Evolutionary conservation across 2,797 vertebrate species (phyloP).

Genomic region (Phoxinus dragarum): DNA sequence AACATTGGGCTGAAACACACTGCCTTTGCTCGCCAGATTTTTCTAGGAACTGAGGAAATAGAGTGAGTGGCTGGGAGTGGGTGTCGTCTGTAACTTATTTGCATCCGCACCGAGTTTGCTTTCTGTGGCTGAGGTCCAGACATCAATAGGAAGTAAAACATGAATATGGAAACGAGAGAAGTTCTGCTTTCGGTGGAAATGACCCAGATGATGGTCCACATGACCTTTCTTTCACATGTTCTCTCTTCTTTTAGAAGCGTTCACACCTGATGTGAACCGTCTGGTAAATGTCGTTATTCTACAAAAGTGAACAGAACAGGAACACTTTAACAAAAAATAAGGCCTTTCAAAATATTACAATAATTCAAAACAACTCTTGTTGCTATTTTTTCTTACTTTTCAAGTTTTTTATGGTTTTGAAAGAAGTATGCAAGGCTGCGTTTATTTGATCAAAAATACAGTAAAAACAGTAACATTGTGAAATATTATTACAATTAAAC

Average conservation of each 20-base stretch:
- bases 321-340: background rate
- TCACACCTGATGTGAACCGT: background rate
- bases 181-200: constrained; percentile 13
- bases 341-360: background rate
- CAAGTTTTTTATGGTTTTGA: background rate
- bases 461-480: background rate
- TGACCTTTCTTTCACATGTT: constrained; percentile 14
- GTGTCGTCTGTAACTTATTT: constrained; percentile 36
- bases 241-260: constrained; percentile 4
- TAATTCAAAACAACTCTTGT: background rate
- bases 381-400: background rate
- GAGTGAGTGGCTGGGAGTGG: constrained; percentile 30
- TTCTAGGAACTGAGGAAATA: constrained; percentile 18
- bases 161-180: constrained; percentile 37
- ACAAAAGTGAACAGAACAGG: background rate
- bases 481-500: background rate
- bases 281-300: background rate
- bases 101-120: constrained; percentile 31
- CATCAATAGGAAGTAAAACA: constrained; percentile 39
- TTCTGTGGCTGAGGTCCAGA: constrained; percentile 37
- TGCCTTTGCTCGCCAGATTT: constrained; percentile 19
- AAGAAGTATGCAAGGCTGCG: background rate
- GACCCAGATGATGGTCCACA: constrained; percentile 6
- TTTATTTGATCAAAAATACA: background rate
- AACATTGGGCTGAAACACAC: constrained; percentile 23